Percentiles rank a stretch among this genome's conserved stretches.
These are phyloP conservation scores for Keiferia lycopersicella DNA, from an alignment of 2,888 invertebrate species.

Conservation along the genomic window DNA sequence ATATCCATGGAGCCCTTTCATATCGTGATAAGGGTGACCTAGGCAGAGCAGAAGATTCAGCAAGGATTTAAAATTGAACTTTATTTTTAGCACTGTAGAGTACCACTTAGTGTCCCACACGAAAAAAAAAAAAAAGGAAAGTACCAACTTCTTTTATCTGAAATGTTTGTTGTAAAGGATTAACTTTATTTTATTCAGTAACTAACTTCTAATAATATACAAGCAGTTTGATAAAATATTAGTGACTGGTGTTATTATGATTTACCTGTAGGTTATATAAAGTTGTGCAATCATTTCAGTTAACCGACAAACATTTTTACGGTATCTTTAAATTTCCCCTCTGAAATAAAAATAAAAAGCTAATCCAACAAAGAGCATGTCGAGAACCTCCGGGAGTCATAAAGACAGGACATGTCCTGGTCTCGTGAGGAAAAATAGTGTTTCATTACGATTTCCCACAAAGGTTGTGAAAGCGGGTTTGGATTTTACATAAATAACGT, in stretches of 20 bases:
- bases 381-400: not conserved
- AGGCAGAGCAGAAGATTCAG: not conserved
- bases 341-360: not conserved
- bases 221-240: too few species aligned
- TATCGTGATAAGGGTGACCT: constrained; percentile 9
- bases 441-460: constrained; percentile 18
- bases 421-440: constrained; percentile 15
- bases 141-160: too few species aligned
- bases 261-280: too few species aligned
- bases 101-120: too few species aligned
- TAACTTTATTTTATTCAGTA: too few species aligned
- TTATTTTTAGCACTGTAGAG: not conserved
- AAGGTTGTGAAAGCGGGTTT: constrained; percentile 16
- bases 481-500: constrained; percentile 24
- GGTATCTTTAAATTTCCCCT: not conserved
- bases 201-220: too few species aligned
- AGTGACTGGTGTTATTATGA: too few species aligned
- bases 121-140: too few species aligned
- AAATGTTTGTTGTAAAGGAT: too few species aligned
- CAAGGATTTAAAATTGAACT: not conserved
- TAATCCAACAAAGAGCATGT: constrained; percentile 7
- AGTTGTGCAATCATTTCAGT: not conserved
- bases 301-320: not conserved
- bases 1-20: constrained; percentile 19
- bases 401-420: constrained; percentile 17